phyloP scores from a whole-genome alignment of 1,140 invertebrate genomes.

The Aphelenchoides besseyi region DNA sequence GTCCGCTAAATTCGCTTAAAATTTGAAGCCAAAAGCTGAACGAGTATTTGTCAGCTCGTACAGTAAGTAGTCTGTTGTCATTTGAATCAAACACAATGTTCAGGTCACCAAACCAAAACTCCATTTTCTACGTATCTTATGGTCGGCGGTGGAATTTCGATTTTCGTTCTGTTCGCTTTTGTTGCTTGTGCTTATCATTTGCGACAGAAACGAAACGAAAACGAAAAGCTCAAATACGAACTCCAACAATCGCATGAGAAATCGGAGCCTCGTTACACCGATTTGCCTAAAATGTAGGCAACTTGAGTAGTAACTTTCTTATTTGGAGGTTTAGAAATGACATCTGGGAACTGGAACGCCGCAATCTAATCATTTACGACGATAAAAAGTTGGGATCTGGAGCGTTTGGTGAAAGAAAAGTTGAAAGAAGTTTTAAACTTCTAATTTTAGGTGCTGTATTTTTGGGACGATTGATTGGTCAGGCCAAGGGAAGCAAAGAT shows the following conservation, averaged over 20 bases:
- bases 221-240: conserved; percentile 38
- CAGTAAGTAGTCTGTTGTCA: conserved; percentile 20
- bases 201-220: conserved; percentile 34
- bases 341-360: conserved; percentile 57
- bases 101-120: conserved; percentile 26
- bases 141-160: conserved; percentile 21
- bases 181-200: conserved; percentile 29
- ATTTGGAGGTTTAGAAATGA: conserved; percentile 41
- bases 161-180: conserved; percentile 35
- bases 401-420: conserved; percentile 28
- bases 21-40: conserved; percentile 33
- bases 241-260: conserved; percentile 29
- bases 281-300: conserved; percentile 51
- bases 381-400: conserved; percentile 60
- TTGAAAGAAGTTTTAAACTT: not conserved
- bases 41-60: conserved; percentile 33
- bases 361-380: conserved; percentile 60
- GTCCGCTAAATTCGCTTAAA: too few relatives aligned
- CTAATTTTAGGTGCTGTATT: conserved; percentile 57
- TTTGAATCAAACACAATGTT: conserved; percentile 1
- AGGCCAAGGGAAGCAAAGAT: conserved; percentile 45
- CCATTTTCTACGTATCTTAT: conserved; percentile 24
- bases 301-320: conserved; percentile 11
- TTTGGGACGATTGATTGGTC: conserved; percentile 56
- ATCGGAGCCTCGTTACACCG: conserved; percentile 49